These are phyloP conservation scores for Leucophenga maculata DNA, from an alignment of 2,888 invertebrate genomes.

Conservation along the genomic window DNA sequence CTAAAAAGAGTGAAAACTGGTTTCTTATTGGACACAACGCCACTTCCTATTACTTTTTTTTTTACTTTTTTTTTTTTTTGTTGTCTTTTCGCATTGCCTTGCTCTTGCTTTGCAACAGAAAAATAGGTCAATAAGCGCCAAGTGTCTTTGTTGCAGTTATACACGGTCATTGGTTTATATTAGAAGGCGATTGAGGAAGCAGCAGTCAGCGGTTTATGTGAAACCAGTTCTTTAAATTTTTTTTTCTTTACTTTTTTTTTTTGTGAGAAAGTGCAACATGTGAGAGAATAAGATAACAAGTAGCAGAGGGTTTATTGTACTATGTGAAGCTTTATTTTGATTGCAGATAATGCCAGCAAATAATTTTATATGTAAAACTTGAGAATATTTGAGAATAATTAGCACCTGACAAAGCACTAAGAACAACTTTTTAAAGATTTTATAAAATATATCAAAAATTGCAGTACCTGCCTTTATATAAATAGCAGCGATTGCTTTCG, in stretches of 20 bases:
- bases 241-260: neutral
- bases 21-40: neutral
- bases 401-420: no score
- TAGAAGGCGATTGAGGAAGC: conserved; percentile 5
- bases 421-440: no score
- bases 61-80: neutral
- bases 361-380: no score
- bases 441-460: no score
- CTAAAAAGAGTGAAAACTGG: conserved; percentile 11
- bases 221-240: neutral
- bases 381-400: no score
- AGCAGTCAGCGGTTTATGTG: neutral
- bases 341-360: no score
- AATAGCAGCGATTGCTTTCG: no score
- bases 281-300: no score
- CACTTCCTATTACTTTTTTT: conserved; percentile 9
- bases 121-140: conserved; percentile 18
- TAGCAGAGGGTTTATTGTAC: no score
- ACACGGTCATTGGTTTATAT: conserved; percentile 18
- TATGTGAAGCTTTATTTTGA: no score
- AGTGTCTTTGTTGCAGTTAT: neutral
- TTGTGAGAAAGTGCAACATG: neutral
- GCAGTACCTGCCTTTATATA: no score
- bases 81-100: neutral
- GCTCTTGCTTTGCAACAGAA: conserved; percentile 5